phyloP scores from a whole-genome alignment of 2,113 vertebrate species.

The Salminus brasiliensis region DNA sequence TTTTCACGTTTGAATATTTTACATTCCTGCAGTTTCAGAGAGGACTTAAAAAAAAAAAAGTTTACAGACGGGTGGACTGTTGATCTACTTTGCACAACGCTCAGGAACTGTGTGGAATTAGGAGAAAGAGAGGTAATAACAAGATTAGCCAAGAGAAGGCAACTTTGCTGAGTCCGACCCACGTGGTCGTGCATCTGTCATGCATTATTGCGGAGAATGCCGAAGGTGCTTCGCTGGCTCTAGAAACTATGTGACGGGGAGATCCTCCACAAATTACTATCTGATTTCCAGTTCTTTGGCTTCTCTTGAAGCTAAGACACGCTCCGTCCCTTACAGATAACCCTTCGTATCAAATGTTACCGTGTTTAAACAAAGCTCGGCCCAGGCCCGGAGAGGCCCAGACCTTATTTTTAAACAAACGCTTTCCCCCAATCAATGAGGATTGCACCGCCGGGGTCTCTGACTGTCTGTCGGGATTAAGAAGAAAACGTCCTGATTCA shows the following conservation, averaged over 20 bases:
- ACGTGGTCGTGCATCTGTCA: slow-evolving; percentile 78
- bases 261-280: slow-evolving; percentile 62
- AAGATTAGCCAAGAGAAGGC: neutral
- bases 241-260: slow-evolving; percentile 67
- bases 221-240: slow-evolving; percentile 71
- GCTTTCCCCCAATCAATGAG: slow-evolving; percentile 74
- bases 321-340: neutral
- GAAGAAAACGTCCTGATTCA: slow-evolving; percentile 73
- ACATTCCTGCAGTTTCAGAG: no score
- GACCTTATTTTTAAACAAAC: slow-evolving; percentile 77
- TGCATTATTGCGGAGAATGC: slow-evolving; percentile 77
- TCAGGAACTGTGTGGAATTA: slow-evolving; percentile 68
- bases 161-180: slow-evolving; percentile 28
- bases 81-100: no score
- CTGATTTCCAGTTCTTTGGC: slow-evolving; percentile 44
- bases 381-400: slow-evolving; percentile 70
- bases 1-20: no score
- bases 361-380: slow-evolving; percentile 57
- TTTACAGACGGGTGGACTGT: no score
- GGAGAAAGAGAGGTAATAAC: slow-evolving; percentile 38
- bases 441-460: slow-evolving; percentile 68
- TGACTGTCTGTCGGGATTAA: slow-evolving; percentile 71
- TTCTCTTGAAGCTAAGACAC: slow-evolving; percentile 10
- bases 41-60: no score
- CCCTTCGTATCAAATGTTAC: slow-evolving; percentile 15